Base-by-base conservation (phyloP, 2,888 invertebrate species). In the Mythimna lalbum region DNA sequence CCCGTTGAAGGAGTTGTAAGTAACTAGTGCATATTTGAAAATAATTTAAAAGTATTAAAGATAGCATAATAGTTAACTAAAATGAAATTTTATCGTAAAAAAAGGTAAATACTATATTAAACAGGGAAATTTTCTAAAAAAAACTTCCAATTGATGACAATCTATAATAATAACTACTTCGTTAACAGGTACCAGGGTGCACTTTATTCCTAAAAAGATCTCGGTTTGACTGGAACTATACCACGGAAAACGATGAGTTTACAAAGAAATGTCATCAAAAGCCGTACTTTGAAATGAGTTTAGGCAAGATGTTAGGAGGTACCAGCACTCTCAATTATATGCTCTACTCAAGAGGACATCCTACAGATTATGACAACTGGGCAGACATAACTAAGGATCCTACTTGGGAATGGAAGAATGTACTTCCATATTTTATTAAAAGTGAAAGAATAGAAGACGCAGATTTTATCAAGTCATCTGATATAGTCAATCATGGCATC, bases 321-420 rank as follows among this genome's bases (percentile, higher is more conserved):
- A 94, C 95, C 17, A 97, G 97, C 57, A 91, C 94, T 0, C 93
- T 97, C 4, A 97, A 97, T 87, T 96, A 95, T 33, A 97, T 97
- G 97, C 67, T 97, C 0, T 96, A 97, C 84, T 88, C 96, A 0
- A 91, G 96, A 66, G 97, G 97, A 0, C 96, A 97, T 85, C 93
- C 95, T 14, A 87, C 87, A 9, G 97, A 97, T 86, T 97, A 96
- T 84, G 97, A 98, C 86, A 89, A 94, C 0, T 98, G 81, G 98
- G 98, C 97, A 96, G 0, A 93, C 90, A 9, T 96, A 64, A 71
- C 69, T 19, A 97, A 97, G 0, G 97, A 97, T 86, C 85, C 91
- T 0, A 76, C 75, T 9, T 86, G 85, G 85, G 21, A 73, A 36
- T 86, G 80, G 80, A 69, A 83, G 14, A 81, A 74, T 2, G 81